Conservation (phyloP, 2,113 vertebrate species). For the Glaucidium brasilianum region DNA sequence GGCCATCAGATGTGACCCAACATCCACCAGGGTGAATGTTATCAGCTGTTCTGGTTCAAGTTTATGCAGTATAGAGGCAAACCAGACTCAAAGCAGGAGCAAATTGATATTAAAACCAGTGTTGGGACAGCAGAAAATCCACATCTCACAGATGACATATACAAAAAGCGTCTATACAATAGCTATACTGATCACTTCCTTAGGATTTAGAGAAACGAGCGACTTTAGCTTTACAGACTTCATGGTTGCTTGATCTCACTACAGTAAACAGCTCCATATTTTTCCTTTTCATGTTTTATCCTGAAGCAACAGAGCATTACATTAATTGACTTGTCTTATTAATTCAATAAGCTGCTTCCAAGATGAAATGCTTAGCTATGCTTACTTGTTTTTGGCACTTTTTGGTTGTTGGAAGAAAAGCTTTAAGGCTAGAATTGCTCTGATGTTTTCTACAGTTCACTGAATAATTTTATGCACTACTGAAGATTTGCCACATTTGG, state of each 20-base stretch:
- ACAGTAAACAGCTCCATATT: slow-evolving; percentile 72
- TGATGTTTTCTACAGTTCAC: slow-evolving; percentile 75
- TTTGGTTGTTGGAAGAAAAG: slow-evolving; percentile 69
- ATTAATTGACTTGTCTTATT: slow-evolving; percentile 86
- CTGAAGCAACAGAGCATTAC: slow-evolving; percentile 78
- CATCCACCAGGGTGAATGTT: neutral
- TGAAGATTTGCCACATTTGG: slow-evolving; percentile 71
- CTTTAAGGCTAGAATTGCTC: slow-evolving; percentile 69
- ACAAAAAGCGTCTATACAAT: neutral
- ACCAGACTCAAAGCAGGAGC: neutral
- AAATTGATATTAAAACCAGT: neutral
- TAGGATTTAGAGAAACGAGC: slow-evolving; percentile 30
- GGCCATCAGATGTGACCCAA: neutral
- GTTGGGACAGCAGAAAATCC: neutral
- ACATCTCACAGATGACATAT: neutral
- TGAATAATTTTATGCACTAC: slow-evolving; percentile 72
- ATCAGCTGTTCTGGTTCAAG: neutral
- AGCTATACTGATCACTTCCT: neutral
- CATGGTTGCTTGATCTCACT: slow-evolving; percentile 65
- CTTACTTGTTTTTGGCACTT: slow-evolving; percentile 69
- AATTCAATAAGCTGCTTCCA: slow-evolving; percentile 80
- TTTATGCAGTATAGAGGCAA: neutral
- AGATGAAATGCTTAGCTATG: slow-evolving; percentile 76
- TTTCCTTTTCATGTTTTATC: slow-evolving; percentile 78
- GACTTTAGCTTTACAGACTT: slow-evolving; percentile 51